Base-by-base conservation (phyloP, 64 coral and sea anemone species). In the Platygyra sinensis region DNA sequence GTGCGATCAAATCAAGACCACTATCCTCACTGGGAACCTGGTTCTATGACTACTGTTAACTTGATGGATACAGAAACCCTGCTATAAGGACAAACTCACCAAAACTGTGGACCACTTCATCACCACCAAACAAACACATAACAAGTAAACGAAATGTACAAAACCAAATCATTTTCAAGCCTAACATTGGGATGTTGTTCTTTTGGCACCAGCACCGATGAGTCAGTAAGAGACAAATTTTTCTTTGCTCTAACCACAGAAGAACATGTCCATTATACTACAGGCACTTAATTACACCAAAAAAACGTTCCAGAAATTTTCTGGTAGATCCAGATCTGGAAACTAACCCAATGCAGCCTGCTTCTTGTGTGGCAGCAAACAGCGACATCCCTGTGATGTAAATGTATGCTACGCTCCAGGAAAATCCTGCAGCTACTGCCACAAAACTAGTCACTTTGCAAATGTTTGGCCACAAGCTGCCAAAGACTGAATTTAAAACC, bases 381-480 rank as follows among this genome's bases (percentile, higher is more conserved):
- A 20, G 10, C 75, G 2, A 51, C 75, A 77, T 22, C 19, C 75
- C 18, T 38, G 18, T 24, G 39, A n/a, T n/a, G n/a, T n/a, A n/a
- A n/a, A 77, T 5, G 20, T 10, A n/a, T 77, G 75, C 42, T 42
- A 42, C 25, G 39, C 39, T 46, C 22, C 49, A 77, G 75, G 75
- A 77, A 46, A 77, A 77, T 52, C 75, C 49, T 77, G 39, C 75
- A 78, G 22, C 49, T 78, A 78, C 75, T 78, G 75, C 19, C 75
- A 52, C 75, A 78, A 78, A 78, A 7, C 24, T 5, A 5, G 75
- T 42, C 75, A 54, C 75, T 80, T 80, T 30, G 54, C 77, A 90
- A 90, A 72, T 64, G 72, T 90, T 39, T 81, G 88, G n/a, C 88
- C 73, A 90, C 88, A 90, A 42, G 88, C 88, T 57, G 77, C 39